Percentiles rank a stretch among this genome's conserved stretches.
These are phyloP conservation scores for Drosophila fuyamai DNA, from an alignment of 1,140 invertebrate species.

Conservation along the genomic window DNA sequence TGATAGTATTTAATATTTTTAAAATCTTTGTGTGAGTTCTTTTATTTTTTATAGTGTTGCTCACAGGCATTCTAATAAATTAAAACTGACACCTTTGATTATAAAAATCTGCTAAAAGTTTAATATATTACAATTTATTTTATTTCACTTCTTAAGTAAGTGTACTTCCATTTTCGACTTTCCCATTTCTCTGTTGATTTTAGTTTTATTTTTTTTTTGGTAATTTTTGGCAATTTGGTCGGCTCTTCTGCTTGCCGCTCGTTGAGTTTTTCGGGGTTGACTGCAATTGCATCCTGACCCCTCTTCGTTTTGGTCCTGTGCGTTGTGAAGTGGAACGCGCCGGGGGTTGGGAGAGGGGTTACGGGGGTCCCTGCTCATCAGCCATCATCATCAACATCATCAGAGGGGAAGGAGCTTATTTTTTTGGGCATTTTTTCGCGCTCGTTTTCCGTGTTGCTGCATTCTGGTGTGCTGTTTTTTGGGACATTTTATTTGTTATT, in stretches of 20 bases:
- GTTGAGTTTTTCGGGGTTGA: constrained; percentile 69
- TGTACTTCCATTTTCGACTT: constrained; percentile 1
- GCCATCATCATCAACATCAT: constrained; percentile 51
- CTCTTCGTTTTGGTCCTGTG: constrained; percentile 44
- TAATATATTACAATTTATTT: background rate
- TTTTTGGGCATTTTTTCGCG: constrained; percentile 53
- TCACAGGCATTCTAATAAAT: too few relatives aligned
- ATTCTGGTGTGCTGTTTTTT: constrained; percentile 50
- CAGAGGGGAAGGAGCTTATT: constrained; percentile 22
- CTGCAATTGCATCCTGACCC: constrained; percentile 69
- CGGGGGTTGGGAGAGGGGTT: constrained; percentile 10
- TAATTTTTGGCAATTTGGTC: constrained; percentile 52
- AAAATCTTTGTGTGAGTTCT: background rate
- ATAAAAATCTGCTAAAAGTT: too few relatives aligned
- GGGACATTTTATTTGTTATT: constrained; percentile 71
- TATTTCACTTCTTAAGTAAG: background rate
- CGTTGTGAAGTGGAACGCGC: constrained; percentile 77
- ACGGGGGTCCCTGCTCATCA: constrained; percentile 47
- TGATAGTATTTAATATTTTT: background rate
- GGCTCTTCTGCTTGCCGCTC: constrained; percentile 38
- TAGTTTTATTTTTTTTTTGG: constrained; percentile 35
- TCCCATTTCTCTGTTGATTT: background rate
- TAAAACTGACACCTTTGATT: too few relatives aligned
- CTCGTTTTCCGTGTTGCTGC: constrained; percentile 57
- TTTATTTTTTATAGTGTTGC: background rate